Conservation (phyloP, 2,113 vertebrate genomes). For the Pelecanus crispus region DNA sequence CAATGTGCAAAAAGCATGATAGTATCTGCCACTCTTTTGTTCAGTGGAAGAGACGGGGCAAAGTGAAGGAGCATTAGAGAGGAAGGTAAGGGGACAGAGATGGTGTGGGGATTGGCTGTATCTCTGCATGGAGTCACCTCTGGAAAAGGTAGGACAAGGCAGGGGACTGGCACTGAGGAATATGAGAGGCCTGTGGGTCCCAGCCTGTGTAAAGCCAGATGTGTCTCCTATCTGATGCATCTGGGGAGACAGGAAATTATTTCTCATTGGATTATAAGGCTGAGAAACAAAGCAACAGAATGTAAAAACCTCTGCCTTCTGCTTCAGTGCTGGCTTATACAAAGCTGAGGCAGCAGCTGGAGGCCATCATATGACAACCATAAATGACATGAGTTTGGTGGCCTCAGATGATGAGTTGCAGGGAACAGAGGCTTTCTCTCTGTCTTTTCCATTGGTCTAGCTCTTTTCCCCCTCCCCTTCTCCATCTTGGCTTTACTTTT, state of each 20-base stretch:
- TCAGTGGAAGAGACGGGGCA: neutral
- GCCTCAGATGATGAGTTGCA: neutral
- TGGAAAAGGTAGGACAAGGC: neutral
- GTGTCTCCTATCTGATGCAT: neutral
- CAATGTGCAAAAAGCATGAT: neutral
- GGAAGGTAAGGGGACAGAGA: neutral
- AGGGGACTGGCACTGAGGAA: neutral
- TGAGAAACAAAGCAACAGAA: conserved; percentile 4
- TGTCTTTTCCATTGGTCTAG: neutral
- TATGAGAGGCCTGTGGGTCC: neutral
- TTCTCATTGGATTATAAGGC: conserved; percentile 5
- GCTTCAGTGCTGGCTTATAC: neutral
- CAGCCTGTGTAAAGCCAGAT: neutral
- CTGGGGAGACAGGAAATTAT: neutral
- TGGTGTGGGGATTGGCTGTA: neutral
- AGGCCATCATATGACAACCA: neutral
- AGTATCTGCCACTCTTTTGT: neutral
- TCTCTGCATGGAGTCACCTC: neutral
- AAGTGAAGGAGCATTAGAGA: neutral
- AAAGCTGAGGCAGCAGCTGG: neutral
- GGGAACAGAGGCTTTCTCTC: neutral
- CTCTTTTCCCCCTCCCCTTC: neutral
- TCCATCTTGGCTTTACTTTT: conserved; percentile 31
- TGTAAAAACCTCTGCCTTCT: conserved; percentile 9
- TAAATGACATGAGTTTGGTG: neutral